Conservation (phyloP, 2,113 vertebrate species). For the Menidia beryllina region DNA sequence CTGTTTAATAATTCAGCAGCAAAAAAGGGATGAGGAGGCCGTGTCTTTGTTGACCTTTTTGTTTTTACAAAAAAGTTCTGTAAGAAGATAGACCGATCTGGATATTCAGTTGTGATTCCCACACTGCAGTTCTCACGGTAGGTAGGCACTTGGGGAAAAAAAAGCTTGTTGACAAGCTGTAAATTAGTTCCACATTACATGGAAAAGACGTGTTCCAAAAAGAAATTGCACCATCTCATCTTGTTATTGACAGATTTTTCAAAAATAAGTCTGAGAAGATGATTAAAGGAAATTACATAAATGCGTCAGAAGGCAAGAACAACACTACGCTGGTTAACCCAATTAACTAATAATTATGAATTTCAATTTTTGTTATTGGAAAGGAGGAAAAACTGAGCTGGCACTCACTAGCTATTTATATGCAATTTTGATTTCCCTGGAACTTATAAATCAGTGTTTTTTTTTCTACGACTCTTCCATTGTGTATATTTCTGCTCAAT, state of each 20-base stretch:
- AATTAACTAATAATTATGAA: constrained; percentile 71
- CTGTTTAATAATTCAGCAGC: constrained; percentile 60
- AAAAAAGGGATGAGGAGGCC: neutral
- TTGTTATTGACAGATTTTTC: constrained; percentile 50
- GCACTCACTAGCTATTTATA: constrained; percentile 53
- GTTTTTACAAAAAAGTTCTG: constrained; percentile 4
- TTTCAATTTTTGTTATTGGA: constrained; percentile 47
- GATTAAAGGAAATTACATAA: constrained; percentile 61
- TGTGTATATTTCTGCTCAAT: constrained; percentile 57
- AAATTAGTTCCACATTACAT: constrained; percentile 75
- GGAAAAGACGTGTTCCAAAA: constrained; percentile 56
- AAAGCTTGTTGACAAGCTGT: constrained; percentile 57
- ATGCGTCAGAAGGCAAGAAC: constrained; percentile 52
- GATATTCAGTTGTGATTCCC: constrained; percentile 8
- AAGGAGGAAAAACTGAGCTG: constrained; percentile 42
- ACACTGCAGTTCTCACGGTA: constrained; percentile 26
- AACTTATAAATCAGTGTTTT: constrained; percentile 33
- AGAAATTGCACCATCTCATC: constrained; percentile 58
- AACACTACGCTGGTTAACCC: constrained; percentile 67
- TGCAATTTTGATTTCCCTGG: constrained; percentile 62
- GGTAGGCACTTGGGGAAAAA: constrained; percentile 21
- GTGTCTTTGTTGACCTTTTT: constrained; percentile 24
- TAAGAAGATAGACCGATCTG: constrained; percentile 15
- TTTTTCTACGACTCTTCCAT: constrained; percentile 58
- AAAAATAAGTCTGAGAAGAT: constrained; percentile 52